Percentiles rank a stretch among this genome's conserved stretches.
Conservation (phyloP, 1,140 invertebrate genomes). For the Anthonomus grandis region DNA sequence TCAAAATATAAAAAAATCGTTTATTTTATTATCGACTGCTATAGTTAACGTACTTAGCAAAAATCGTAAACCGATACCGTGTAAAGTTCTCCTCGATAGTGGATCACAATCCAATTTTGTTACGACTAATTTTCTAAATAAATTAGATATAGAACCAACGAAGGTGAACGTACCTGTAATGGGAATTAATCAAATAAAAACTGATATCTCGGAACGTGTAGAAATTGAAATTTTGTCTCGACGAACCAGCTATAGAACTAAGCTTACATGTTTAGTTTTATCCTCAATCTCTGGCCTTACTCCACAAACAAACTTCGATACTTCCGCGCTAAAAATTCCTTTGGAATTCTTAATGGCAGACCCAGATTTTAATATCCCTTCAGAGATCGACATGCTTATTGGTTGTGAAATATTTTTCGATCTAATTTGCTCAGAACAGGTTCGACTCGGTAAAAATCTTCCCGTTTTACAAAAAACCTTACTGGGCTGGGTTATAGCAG, state of each 20-base stretch:
- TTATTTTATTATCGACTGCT: constrained; percentile 10
- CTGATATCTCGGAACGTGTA: not conserved
- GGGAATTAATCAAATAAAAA: constrained; percentile 12
- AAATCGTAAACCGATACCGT: constrained; percentile 6
- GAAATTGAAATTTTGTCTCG: constrained; percentile 5
- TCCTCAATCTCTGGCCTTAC: constrained; percentile 2
- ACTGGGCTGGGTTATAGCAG: constrained; percentile 36
- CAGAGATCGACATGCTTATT: constrained; percentile 35
- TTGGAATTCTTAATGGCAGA: too few relatives aligned
- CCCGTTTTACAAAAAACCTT: constrained; percentile 37
- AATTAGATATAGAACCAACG: constrained; percentile 4
- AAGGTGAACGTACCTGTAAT: constrained; percentile 9
- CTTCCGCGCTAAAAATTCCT: constrained; percentile 29
- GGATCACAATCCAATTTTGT: constrained; percentile 22
- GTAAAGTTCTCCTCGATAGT: constrained; percentile 5
- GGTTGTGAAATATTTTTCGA: constrained; percentile 36
- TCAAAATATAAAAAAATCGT: constrained; percentile 6
- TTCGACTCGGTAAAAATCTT: constrained; percentile 27
- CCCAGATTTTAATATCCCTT: constrained; percentile 31
- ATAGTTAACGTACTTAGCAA: constrained; percentile 5
- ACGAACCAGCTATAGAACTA: constrained; percentile 1
- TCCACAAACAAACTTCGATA: constrained; percentile 7
- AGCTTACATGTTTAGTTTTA: constrained; percentile 12
- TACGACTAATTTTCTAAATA: not conserved
- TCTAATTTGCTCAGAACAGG: constrained; percentile 17